Conservation (phyloP, 2,797 vertebrate species). For the Coendou prehensilis region DNA sequence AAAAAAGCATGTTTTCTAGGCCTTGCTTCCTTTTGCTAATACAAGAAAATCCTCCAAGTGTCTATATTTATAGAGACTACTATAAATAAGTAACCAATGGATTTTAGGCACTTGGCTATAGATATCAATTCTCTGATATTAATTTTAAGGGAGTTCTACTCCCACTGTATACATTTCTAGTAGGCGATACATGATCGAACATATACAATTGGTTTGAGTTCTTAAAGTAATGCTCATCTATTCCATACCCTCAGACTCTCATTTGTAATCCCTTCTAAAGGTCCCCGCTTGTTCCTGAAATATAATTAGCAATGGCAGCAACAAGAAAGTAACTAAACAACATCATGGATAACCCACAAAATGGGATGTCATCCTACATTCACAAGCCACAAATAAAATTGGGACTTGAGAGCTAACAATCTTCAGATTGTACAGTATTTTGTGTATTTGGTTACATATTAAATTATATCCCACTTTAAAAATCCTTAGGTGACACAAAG, state of each 20-base stretch:
- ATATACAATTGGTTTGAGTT: neutral
- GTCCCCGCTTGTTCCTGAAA: neutral
- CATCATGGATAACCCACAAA: neutral
- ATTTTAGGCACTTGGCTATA: neutral
- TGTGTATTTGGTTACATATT: neutral
- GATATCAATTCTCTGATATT: neutral
- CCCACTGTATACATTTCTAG: neutral
- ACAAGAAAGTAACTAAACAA: slow-evolving; percentile 10
- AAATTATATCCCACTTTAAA: slow-evolving; percentile 7
- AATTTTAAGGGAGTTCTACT: slow-evolving; percentile 11
- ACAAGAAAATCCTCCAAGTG: neutral
- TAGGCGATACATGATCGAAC: slow-evolving; percentile 38
- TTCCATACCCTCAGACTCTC: neutral
- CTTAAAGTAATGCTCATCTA: neutral
- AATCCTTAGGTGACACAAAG: neutral
- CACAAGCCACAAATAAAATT: neutral
- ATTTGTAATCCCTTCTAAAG: neutral
- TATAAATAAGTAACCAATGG: slow-evolving; percentile 40
- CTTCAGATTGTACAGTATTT: neutral
- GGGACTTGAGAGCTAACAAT: neutral
- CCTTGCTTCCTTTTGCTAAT: neutral
- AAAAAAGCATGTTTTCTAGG: slow-evolving; percentile 3
- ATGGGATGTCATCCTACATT: neutral
- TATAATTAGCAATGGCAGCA: neutral
- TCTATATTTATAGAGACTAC: neutral